Base-by-base conservation (phyloP, 2,888 invertebrate genomes). In the Pseudococcus jackbeardsleyi region DNA sequence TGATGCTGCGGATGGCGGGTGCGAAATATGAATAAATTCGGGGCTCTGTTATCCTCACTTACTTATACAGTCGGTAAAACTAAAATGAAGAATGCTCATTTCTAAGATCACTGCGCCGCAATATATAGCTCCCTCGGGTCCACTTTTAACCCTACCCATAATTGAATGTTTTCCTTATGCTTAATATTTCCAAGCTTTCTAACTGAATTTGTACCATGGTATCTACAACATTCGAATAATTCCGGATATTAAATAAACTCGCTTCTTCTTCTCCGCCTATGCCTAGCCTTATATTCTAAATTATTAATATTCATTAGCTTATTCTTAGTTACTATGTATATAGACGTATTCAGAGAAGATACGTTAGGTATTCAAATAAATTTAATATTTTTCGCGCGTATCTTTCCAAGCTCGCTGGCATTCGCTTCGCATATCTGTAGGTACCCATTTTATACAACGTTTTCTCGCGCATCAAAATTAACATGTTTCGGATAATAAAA, bases 101-200 rank as follows among this genome's bases (percentile, higher is more conserved):
- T 86, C 59, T 46, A 72, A 86, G 86, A 86, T 86, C 86, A 86
- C 64, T 64, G 42, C 68, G 87, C 82, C 82, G 87, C 87, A 82
- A 77, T 54, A 88, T 84, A 88, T 84, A 22, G 59, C 84, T 84
- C 88, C 84, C 88, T 54, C 33, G 82, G 88, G 88, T 82, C 82
- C 82, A 84, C 88, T 88, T 88, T 42, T 64, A 82, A 84, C 82
- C 82, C 64, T 82, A 88, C 82, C 88, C 88, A 88, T 88, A 88
- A 88, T 88, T 88, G 88, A 88, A 88, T 88, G 88, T 88, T 88
- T 84, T 82, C 88, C 82, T 82, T 88, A 88, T 33, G 26, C 26
- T 33, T 33, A 33, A 33, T 33, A 88, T 88, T 88, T 64, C 79
- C 2, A 42, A 86, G 86, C 68, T 68, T 86, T 86, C 46, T 33